Evolutionary conservation across 2,888 invertebrate species (phyloP), one percentile per base, ranked within the genome.

Genomic region (Synergus laeviventris): DNA sequence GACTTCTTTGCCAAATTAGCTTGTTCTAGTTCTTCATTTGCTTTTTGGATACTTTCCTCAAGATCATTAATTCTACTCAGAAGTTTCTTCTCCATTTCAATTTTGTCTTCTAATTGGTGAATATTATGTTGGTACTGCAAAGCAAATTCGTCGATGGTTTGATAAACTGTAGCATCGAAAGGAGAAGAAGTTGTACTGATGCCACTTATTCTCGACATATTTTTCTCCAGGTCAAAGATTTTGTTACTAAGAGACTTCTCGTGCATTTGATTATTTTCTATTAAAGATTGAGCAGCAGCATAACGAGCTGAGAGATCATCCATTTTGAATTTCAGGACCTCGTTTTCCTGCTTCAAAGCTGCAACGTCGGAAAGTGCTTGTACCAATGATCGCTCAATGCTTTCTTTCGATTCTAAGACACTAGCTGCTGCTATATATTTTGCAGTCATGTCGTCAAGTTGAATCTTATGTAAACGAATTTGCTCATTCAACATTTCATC

Each of bases 21-120:
- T 2, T 85, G 79, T 38, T 90, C 87, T 0, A 91, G 60, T 62
- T 89, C 86, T 3, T 83, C 78, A 2, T 84, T 85, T 0, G 86
- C 79, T 21, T 81, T 83, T 0, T 75, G 60, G 3, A 89, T 84
- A 21, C 93, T 92, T 1, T 92, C 91, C 83, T 94, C 94, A 16
- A 94, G 87, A 39, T 91, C 91, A 0, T 90, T 91, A 74, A 95
- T 92, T 81, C 91, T 91, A 5, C 91, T 90, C 11, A 92, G 90
- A 89, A 93, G 88, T 56, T 91, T 86, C 79, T 92, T 92, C 76
- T 94, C 93, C 8, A 94, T 16, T 14, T 85, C 83, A 11, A 84
- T 78, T 76, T 90, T 90, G 31, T 91, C 90, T 0, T 90, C 89
- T 7, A 91, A 77, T 21, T 85, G 87, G 60, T 88, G 87, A 70